Evolutionary conservation across 2,888 invertebrate genomes (phyloP).

Genomic region (Limnephilus auricula): DNA sequence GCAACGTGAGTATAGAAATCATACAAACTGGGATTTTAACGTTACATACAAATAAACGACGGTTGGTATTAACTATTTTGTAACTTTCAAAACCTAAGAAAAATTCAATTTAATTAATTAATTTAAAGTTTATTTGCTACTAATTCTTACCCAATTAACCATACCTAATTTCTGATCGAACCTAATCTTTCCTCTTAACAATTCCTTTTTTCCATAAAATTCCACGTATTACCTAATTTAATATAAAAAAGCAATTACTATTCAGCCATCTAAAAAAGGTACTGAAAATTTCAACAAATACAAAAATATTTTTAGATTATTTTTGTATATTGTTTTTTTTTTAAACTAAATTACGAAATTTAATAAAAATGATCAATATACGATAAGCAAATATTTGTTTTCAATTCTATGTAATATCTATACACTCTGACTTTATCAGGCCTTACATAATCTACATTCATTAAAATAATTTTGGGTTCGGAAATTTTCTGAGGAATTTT

Average conservation of each 20-base stretch:
- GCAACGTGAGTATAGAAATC: constrained; percentile 82
- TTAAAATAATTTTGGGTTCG: neutral
- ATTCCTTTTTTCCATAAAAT: neutral
- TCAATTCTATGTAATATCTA: neutral
- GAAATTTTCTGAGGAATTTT: neutral
- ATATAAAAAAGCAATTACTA: neutral
- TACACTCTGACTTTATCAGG: neutral
- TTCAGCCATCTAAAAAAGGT: too few species aligned
- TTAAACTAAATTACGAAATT: neutral
- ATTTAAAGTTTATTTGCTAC: neutral
- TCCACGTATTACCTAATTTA: too few species aligned
- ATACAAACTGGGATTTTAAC: neutral
- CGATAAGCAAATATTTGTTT: neutral
- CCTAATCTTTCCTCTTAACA: neutral
- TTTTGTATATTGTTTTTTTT: neutral
- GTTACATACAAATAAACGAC: neutral
- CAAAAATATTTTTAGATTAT: too few species aligned
- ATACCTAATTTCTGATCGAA: neutral
- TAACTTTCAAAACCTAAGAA: too few species aligned
- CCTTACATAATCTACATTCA: neutral
- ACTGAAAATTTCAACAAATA: too few species aligned
- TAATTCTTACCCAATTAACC: neutral
- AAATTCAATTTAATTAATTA: too few species aligned
- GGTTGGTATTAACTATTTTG: neutral
- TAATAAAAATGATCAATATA: neutral